Evolutionary conservation across 2,888 invertebrate species (phyloP), one percentile per base, ranked within the genome.

Genomic region (Rhyacophila evoluta): DNA sequence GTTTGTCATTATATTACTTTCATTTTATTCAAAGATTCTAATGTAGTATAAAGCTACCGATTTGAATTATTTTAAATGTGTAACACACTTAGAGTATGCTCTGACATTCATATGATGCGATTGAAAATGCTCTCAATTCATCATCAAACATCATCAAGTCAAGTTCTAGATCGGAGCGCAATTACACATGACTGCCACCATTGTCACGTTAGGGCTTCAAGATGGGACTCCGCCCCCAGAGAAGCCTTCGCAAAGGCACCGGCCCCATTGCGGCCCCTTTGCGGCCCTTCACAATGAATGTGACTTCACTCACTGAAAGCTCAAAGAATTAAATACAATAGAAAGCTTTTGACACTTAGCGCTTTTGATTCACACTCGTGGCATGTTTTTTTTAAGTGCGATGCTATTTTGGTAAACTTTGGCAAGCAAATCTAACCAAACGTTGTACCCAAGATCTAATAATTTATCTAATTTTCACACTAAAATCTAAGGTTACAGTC

Each of bases 261-360:
- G 55, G 55, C 25, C 55, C 19, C 1, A 55, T 55, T 55, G 55
- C 55, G 55, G 55, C 55, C 25, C 55, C 19, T 55, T 55, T 55
- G 55, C 55, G 55, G 55, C 55, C 55, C 25, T 55, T 55, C 25
- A 55, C 55, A 55, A 55, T 25, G 55, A 55, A 55, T 55, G 55
- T 19, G 55, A 19, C 55, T 55, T 55, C 55, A 55, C 2, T 19
- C 55, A 10, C 25, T 55, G 55, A 55, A 25, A 10, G 25, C 55
- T 25, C 25, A 55, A 55, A 55, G 55, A 55, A 55, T 55, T 8
- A 55, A 55, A 55, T 55, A 55, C 25, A 55, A 55, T 19, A 10
- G 19, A 55, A 19, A 12, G 8, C 55, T 25, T 55, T 55, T 25
- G 55, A 25, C 55, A 55, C 55, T 25, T 55, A 55, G 8, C 55